Evolutionary conservation across 2,113 vertebrate species (phyloP), one percentile per base, ranked within the genome.

Genomic region (Sakesphorus luctuosus): DNA sequence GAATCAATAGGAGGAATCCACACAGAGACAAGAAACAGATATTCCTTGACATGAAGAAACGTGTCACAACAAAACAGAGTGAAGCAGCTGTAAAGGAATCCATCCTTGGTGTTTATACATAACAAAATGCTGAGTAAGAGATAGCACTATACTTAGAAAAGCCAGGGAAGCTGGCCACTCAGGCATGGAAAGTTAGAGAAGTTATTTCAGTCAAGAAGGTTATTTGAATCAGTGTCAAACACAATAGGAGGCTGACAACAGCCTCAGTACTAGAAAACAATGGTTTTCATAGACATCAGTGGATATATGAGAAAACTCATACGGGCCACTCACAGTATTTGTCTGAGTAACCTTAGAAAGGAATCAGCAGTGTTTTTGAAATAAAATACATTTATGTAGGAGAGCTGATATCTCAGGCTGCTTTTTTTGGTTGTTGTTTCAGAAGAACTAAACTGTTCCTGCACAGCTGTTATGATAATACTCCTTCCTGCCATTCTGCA

Each of bases 121-220:
- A 94, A 89, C 80, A 81, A 92, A 96, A 94, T 84, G 86, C 96
- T 96, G 88, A 94, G 90, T 73, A 95, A 96, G 90, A 94, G 44
- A 93, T 3, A 71, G 85, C 76, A 75, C 83, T 75, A 58, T n/a
- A 91, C 83, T 88, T 96, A 96, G 79, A 49, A 90, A 86, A 81
- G 94, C 61, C 69, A 89, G 40, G 68, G 79, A 86, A 90, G 44
- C 72, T 55, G 68, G 76, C 56, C 79, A 89, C 19, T 18, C 4
- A 3, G 61, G 68, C 38, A 86, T 26, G 36, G 73, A 86, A 94
- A 72, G 40, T 81, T 68, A 92, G 66, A 87, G 86, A 80, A 44
- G 80, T 53, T 95, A 93, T 89, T 94, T 89, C 84, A 89, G 21
- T 43, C 61, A 68, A 31, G 65, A 65, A 87, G 46, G 72, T 80